A percentile compares a stretch with the other conserved stretches of the same genome.
phyloP scores from a whole-genome alignment of 2,888 invertebrate species.

The Drosophila phalerata region DNA sequence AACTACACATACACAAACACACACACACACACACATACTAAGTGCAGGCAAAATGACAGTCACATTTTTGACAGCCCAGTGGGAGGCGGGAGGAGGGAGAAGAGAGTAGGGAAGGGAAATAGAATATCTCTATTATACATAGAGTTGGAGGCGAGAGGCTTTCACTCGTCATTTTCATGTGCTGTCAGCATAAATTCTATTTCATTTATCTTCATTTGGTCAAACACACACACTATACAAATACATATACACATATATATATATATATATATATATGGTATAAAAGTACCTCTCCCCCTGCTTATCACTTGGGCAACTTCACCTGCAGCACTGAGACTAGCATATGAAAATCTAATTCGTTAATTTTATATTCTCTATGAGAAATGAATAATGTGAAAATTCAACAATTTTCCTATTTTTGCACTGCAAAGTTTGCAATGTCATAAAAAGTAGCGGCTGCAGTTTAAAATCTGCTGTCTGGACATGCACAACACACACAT shows the following conservation, averaged over 20 bases:
- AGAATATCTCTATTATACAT: neutral
- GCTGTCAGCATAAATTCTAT: slow-evolving; percentile 73
- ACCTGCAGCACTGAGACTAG: neutral
- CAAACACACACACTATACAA: slow-evolving; percentile 28
- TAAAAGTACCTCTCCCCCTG: neutral
- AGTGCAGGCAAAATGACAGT: slow-evolving; percentile 40
- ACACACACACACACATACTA: slow-evolving; percentile 14
- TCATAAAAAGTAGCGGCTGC: slow-evolving; percentile 60
- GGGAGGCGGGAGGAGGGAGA: too few relatives aligned
- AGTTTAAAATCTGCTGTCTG: slow-evolving; percentile 40
- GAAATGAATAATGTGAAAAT: slow-evolving; percentile 66
- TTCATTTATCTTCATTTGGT: slow-evolving; percentile 77
- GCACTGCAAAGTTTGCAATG: slow-evolving; percentile 30
- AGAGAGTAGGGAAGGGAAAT: neutral
- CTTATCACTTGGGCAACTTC: neutral
- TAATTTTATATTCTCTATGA: slow-evolving; percentile 63
- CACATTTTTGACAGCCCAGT: slow-evolving; percentile 54
- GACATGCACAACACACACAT: slow-evolving; percentile 2
- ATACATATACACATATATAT: slow-evolving; percentile 22
- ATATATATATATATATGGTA: neutral
- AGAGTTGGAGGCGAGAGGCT: slow-evolving; percentile 11
- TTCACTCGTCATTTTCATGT: slow-evolving; percentile 63
- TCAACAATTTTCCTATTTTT: slow-evolving; percentile 44
- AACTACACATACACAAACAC: slow-evolving; percentile 33
- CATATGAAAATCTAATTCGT: slow-evolving; percentile 63